Evolutionary conservation across 1,140 invertebrate genomes (phyloP), one percentile per base, ranked within the genome.

Genomic region (Protaetia brevitarsis): DNA sequence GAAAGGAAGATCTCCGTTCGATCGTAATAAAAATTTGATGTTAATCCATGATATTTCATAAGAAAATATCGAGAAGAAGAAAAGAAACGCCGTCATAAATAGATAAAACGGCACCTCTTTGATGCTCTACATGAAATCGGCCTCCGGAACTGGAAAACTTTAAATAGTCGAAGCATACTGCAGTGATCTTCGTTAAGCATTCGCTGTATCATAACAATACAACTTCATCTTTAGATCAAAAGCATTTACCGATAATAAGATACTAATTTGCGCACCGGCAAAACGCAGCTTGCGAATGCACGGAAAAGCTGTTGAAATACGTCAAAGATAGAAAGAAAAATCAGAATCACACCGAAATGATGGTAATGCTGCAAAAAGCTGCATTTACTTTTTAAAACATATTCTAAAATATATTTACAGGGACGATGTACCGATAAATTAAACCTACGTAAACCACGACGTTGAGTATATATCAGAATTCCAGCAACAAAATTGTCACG

Each of bases 71-170:
- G 11, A 21, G 59, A 3, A 73, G 7, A 84, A 89, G 66, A 93
- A 96, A 78, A 92, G 88, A 74, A 74, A 80, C 61, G 94, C 94
- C 5, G 87, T 97, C 0, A 81, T 75, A 31, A 90, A 94, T 75
- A 90, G 97, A 65, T 71, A 97, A 6, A 79, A 82, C 13, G 89
- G 87, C 1, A 82, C 88, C 65, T 84, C 86, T 6, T 80, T 89
- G 10, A 90, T 91, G 65, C 95, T 95, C 0, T 97, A 97, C 73
- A 82, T 96, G 89, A 97, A 66, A 97, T 91, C 81, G 96, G 96
- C 2, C 95, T 95, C 36, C 95, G 95, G 95, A 6, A 97, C 94
- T n/a, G 95, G 95, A 13, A 97, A 98, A 83, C 97, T 95, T 0
- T 81, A 96, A 0, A 77, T 97, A 4, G 89, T 95, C 16, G 95